These are phyloP conservation scores for Illadopsis cleaveri DNA, from an alignment of 2,113 vertebrate genomes.

Conservation along the genomic window DNA sequence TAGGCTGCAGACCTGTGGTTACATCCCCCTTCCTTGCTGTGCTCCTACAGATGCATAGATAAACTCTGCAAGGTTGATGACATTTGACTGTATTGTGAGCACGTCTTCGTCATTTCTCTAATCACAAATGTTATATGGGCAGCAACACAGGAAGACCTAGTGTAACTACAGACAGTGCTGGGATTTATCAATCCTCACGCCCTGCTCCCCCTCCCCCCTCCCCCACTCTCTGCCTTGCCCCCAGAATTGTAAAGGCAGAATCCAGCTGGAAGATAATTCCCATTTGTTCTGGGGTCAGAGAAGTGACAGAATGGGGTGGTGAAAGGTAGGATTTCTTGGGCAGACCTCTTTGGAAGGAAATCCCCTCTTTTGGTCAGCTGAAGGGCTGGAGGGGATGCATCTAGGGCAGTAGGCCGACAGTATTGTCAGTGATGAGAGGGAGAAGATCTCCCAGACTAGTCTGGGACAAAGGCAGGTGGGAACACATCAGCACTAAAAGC, in stretches of 20 bases:
- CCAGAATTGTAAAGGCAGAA: background rate
- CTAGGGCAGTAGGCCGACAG: background rate
- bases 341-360: background rate
- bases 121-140: background rate
- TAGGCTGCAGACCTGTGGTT: background rate
- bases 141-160: background rate
- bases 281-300: background rate
- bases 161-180: background rate
- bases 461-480: background rate
- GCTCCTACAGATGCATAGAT: background rate
- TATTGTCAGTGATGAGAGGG: background rate
- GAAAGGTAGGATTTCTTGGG: background rate
- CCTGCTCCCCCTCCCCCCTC: no score
- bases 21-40: background rate
- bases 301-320: background rate
- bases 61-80: background rate
- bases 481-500: background rate
- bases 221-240: background rate
- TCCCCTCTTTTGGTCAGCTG: background rate
- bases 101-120: background rate
- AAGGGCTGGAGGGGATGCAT: background rate
- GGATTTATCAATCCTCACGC: background rate
- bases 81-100: background rate
- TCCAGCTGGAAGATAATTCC: background rate
- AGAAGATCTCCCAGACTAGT: background rate